These are phyloP conservation scores for Colistium nudipinnis DNA, from an alignment of 2,113 vertebrate species.

Conservation along the genomic window DNA sequence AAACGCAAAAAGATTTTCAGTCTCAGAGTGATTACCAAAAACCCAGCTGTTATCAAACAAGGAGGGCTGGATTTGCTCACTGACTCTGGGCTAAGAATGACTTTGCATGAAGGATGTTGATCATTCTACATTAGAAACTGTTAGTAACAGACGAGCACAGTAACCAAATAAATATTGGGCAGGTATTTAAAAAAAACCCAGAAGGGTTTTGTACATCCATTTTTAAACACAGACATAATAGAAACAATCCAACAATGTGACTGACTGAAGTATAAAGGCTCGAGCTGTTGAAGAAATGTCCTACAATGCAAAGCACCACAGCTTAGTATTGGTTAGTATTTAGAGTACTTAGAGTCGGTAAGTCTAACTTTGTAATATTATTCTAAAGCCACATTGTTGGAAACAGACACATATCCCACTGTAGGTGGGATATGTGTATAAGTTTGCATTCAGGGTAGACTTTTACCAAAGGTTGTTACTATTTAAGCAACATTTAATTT, in stretches of 20 bases:
- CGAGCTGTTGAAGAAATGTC: not conserved
- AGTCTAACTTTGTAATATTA: conserved; percentile 36
- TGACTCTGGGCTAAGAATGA: not conserved
- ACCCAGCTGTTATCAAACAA: conserved; percentile 8
- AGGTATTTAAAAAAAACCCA: not conserved
- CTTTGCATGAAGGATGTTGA: not conserved
- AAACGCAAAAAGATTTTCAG: conserved; percentile 5
- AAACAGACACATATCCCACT: not conserved
- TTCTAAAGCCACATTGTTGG: conserved; percentile 24
- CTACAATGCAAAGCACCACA: not conserved
- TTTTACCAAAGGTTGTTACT: not conserved
- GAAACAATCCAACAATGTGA: not conserved
- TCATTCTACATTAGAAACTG: not conserved
- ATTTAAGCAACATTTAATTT: not conserved
- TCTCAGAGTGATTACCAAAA: not conserved
- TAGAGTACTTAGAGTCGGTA: no score
- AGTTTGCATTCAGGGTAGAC: not conserved
- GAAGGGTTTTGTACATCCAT: not conserved
- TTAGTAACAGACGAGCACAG: not conserved
- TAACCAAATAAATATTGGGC: not conserved
- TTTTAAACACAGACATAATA: not conserved
- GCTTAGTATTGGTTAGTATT: not conserved
- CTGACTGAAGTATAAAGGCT: not conserved
- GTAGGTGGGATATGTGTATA: not conserved
- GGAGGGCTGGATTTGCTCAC: not conserved